Percentiles rank a stretch among this genome's conserved stretches.
phyloP scores from a whole-genome alignment of 2,113 vertebrate genomes.

The Alligator mississippiensis region DNA sequence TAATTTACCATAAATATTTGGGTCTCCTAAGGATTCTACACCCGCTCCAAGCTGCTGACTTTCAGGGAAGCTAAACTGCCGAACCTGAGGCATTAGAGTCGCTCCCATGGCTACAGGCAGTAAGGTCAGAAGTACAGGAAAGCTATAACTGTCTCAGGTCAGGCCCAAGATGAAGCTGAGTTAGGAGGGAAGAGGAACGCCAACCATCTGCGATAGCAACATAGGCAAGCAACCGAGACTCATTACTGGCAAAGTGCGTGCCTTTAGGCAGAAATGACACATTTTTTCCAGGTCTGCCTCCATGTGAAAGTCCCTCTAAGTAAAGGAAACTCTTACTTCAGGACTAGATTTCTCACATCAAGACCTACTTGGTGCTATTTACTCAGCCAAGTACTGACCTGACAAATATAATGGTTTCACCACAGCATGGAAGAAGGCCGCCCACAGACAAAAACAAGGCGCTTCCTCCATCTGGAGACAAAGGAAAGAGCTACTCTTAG shows the following conservation, averaged over 20 bases:
- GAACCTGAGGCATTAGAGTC: fast-evolving
- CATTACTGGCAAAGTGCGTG: not conserved
- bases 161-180: not conserved
- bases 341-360: slow-evolving; percentile 4
- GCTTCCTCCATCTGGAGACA: not conserved
- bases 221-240: not conserved
- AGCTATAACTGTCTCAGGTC: not conserved
- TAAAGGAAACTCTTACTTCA: not conserved
- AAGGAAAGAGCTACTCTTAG: not conserved
- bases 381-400: not conserved
- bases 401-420: fast-evolving
- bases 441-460: not conserved
- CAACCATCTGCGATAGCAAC: not conserved
- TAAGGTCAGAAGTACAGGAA: slow-evolving; percentile 23
- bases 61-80: not conserved
- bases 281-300: slow-evolving; percentile 39
- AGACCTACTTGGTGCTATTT: not conserved
- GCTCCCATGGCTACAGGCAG: not conserved
- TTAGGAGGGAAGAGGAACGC: slow-evolving; percentile 34
- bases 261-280: slow-evolving; percentile 9
- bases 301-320: slow-evolving; percentile 27
- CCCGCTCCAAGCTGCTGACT: not conserved
- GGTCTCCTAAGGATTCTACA: not conserved
- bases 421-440: fast-evolving
- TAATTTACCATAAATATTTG: not conserved